Evolutionary conservation across 2,888 invertebrate genomes (phyloP).

Genomic region (Periphyllus acericola): DNA sequence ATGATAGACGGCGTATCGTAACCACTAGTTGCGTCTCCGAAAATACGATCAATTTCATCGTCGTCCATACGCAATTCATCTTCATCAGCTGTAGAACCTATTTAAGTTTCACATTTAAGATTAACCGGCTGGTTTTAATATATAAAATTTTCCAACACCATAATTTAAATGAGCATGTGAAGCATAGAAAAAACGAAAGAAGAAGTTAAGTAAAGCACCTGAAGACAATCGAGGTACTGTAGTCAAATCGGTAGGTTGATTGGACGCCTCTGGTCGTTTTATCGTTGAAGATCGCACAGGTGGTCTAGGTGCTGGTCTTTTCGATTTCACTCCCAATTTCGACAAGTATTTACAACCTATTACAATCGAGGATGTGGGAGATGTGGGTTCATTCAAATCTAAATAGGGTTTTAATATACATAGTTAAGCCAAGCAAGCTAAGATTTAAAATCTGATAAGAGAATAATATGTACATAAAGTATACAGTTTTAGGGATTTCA

Average conservation of each 20-base stretch:
- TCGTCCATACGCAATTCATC: slow-evolving; percentile 64
- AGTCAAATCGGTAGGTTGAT: neutral
- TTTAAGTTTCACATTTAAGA: neutral
- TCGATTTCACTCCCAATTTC: slow-evolving; percentile 21
- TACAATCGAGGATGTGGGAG: slow-evolving; percentile 37
- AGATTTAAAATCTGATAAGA: slow-evolving; percentile 15
- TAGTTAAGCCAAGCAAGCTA: slow-evolving; percentile 47
- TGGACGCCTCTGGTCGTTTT: neutral
- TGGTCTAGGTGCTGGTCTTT: slow-evolving; percentile 51
- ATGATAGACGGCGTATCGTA: slow-evolving; percentile 63
- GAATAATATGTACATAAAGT: neutral
- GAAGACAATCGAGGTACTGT: slow-evolving; percentile 51
- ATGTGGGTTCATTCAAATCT: slow-evolving; percentile 53
- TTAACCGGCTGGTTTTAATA: neutral
- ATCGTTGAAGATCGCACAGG: slow-evolving; percentile 43
- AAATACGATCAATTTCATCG: slow-evolving; percentile 66
- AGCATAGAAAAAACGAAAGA: slow-evolving; percentile 56
- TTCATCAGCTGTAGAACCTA: slow-evolving; percentile 59
- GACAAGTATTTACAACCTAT: slow-evolving; percentile 50
- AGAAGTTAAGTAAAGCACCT: slow-evolving; percentile 58
- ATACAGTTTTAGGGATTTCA: slow-evolving; percentile 64
- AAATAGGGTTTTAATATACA: slow-evolving; percentile 52
- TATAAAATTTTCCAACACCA: slow-evolving; percentile 25
- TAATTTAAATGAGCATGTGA: slow-evolving; percentile 31
- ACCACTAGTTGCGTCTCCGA: slow-evolving; percentile 65